Evolutionary conservation across 2,888 invertebrate genomes (phyloP).

Genomic region (Prosapia bicincta): DNA sequence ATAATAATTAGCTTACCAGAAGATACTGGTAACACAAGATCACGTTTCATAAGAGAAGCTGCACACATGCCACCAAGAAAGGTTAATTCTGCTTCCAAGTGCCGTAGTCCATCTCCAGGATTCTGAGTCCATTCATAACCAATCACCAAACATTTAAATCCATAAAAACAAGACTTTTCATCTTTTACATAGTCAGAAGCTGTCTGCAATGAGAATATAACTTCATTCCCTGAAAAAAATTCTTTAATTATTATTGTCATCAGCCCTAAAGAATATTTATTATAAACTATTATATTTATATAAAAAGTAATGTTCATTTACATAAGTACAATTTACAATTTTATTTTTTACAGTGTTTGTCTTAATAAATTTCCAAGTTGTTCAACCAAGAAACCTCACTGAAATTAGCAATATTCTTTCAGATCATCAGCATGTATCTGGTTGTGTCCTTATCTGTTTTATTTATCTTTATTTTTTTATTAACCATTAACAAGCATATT

Average conservation of each 20-base stretch:
- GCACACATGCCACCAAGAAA: constrained; percentile 91
- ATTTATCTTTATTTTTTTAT: too few relatives aligned
- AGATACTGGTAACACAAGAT: constrained; percentile 62
- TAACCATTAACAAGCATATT: too few relatives aligned
- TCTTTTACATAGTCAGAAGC: constrained; percentile 92
- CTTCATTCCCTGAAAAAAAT: constrained; percentile 71
- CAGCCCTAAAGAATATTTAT: too few relatives aligned
- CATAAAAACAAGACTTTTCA: constrained; percentile 75
- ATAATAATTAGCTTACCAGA: constrained; percentile 52
- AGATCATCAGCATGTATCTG: too few relatives aligned
- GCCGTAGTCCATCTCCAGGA: constrained; percentile 56
- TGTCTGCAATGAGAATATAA: constrained; percentile 93
- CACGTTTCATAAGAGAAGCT: constrained; percentile 81
- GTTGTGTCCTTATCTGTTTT: too few relatives aligned
- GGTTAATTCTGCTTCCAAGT: constrained; percentile 85
- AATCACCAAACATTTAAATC: constrained; percentile 75
- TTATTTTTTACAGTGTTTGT: too few relatives aligned
- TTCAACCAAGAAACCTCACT: too few relatives aligned
- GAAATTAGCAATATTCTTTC: too few relatives aligned
- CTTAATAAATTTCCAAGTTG: too few relatives aligned
- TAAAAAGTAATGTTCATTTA: too few relatives aligned
- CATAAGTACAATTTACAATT: too few relatives aligned
- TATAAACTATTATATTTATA: too few relatives aligned
- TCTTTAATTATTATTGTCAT: neutral
- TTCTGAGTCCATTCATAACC: constrained; percentile 75